Percentiles rank a stretch among this genome's conserved stretches.
phyloP scores from a whole-genome alignment of 2,797 vertebrate genomes.

The Lagorchestes hirsutus region DNA sequence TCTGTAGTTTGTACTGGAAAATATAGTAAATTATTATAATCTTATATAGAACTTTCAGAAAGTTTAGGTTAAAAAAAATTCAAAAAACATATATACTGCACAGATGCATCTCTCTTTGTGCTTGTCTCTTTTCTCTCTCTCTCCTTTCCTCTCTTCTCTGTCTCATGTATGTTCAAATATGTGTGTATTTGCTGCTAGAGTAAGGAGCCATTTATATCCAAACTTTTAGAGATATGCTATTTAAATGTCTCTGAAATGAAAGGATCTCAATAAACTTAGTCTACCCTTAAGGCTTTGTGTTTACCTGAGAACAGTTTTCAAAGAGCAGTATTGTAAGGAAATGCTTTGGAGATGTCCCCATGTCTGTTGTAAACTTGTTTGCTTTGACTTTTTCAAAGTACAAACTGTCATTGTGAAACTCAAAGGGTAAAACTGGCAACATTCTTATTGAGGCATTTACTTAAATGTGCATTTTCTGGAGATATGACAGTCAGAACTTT shows the following conservation, averaged over 20 bases:
- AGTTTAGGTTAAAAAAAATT: constrained; percentile 69
- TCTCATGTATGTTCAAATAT: not conserved
- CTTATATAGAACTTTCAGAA: constrained; percentile 58
- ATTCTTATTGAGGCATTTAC: constrained; percentile 9
- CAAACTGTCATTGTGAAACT: not conserved
- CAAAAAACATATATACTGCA: constrained; percentile 16
- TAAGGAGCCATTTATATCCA: not conserved
- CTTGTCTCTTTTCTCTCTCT: not conserved
- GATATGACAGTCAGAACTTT: constrained; percentile 44
- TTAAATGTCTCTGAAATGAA: constrained; percentile 50
- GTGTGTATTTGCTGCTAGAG: not conserved
- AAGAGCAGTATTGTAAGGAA: constrained; percentile 34
- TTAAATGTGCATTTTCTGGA: not conserved
- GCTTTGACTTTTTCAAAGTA: constrained; percentile 30
- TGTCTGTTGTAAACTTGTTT: constrained; percentile 18
- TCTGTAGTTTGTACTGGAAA: constrained; percentile 79
- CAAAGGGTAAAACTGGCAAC: not conserved
- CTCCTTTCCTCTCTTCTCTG: not conserved
- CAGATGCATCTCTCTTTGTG: not conserved
- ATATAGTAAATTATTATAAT: constrained; percentile 71
- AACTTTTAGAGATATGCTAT: constrained; percentile 20
- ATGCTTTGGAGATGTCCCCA: constrained; percentile 36
- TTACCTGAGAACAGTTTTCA: constrained; percentile 60
- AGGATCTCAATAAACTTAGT: constrained; percentile 46
- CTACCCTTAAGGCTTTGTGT: constrained; percentile 17